Evolutionary conservation across 2,888 invertebrate species (phyloP).

Genomic region (Acanthoscelides obtectus): DNA sequence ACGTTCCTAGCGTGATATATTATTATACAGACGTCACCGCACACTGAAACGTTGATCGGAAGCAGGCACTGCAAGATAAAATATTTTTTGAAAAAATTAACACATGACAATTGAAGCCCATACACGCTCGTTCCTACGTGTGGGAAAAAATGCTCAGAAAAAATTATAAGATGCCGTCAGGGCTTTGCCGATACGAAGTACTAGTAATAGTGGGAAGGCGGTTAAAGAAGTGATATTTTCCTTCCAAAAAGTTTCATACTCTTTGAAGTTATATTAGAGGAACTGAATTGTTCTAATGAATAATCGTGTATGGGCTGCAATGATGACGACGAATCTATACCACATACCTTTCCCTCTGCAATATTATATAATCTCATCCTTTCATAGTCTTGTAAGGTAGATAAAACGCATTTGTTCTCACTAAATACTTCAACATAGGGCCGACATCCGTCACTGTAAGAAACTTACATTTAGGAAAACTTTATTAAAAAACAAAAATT

Average conservation of each 20-base stretch:
- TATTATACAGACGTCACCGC: slow-evolving; percentile 79
- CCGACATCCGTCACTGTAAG: slow-evolving; percentile 80
- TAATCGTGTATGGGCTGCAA: no score
- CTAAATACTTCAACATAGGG: slow-evolving; percentile 90
- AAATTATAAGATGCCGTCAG: no score
- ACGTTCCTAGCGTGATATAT: slow-evolving; percentile 86
- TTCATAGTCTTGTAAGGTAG: slow-evolving; percentile 87
- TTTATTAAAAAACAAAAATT: no score
- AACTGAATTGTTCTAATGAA: no score
- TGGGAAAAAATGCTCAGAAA: background rate
- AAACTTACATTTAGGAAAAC: slow-evolving; percentile 15
- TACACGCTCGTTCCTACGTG: background rate
- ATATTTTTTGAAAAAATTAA: no score
- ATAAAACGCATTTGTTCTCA: slow-evolving; percentile 75
- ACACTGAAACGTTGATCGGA: slow-evolving; percentile 72
- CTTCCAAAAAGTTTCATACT: no score
- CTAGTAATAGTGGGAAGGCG: no score
- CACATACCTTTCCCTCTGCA: slow-evolving; percentile 64
- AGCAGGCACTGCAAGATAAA: slow-evolving; percentile 46
- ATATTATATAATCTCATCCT: slow-evolving; percentile 72
- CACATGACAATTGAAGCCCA: background rate
- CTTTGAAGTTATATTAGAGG: no score
- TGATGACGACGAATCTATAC: no score
- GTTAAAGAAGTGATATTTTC: no score
- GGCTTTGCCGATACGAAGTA: no score